Conservation (phyloP, 2,113 vertebrate species). For the Capreolus pygargus region DNA sequence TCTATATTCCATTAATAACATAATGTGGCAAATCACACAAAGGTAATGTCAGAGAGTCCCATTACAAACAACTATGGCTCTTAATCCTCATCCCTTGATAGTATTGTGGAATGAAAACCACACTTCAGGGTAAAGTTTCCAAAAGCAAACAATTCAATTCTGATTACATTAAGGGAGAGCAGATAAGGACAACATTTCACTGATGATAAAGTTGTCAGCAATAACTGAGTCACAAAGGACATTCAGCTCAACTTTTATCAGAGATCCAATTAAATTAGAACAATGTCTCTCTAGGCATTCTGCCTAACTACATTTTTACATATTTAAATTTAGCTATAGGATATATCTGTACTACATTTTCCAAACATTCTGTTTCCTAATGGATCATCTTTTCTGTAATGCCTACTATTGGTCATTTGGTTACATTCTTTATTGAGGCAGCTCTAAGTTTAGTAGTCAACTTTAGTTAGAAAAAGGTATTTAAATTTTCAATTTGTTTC, state of each 20-base stretch:
- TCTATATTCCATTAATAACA: background rate
- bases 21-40: background rate
- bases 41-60: background rate
- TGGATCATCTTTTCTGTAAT: background rate
- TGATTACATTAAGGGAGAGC: background rate
- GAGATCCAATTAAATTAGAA: slow-evolving; percentile 6
- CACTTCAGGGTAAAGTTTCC: background rate
- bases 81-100: background rate
- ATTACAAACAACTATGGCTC: background rate
- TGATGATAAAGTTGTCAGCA: background rate
- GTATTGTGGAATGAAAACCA: background rate
- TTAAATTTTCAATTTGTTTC: background rate
- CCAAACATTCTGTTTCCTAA: background rate
- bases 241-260: background rate
- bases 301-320: background rate
- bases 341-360: background rate
- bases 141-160: background rate
- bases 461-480: background rate
- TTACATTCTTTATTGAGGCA: background rate
- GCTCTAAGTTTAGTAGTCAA: background rate
- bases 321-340: background rate
- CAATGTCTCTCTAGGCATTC: background rate
- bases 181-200: background rate
- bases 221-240: background rate
- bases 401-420: background rate